A percentile compares a stretch with the other conserved stretches of the same genome.
These are phyloP conservation scores for Drosophila equinoxialis DNA, from an alignment of 1,140 invertebrate genomes.

Conservation along the genomic window DNA sequence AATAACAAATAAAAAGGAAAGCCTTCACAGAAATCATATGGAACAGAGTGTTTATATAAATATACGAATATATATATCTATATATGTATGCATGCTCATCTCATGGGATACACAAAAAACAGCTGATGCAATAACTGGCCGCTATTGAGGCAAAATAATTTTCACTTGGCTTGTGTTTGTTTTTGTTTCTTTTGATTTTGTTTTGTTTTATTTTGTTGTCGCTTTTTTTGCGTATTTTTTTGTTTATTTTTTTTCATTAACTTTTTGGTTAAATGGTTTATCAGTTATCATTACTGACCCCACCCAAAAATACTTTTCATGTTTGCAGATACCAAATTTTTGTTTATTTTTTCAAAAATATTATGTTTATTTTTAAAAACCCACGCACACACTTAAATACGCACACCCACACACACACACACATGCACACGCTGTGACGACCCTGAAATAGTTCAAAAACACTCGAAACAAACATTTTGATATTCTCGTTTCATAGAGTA, in stretches of 20 bases:
- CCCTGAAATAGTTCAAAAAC: slow-evolving; percentile 75
- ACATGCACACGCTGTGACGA: slow-evolving; percentile 25
- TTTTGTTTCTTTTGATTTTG: slow-evolving; percentile 29
- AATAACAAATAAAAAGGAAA: slow-evolving; percentile 12
- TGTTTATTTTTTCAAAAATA: slow-evolving; percentile 5
- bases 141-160: slow-evolving; percentile 42
- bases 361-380: background rate
- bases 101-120: slow-evolving; percentile 46
- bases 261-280: slow-evolving; percentile 4
- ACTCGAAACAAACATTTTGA: slow-evolving; percentile 36
- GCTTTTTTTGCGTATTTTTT: slow-evolving; percentile 4
- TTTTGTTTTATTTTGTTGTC: slow-evolving; percentile 36
- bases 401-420: slow-evolving; percentile 11
- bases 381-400: background rate
- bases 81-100: slow-evolving; percentile 6
- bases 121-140: slow-evolving; percentile 61
- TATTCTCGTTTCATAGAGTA: slow-evolving; percentile 3
- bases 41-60: slow-evolving; percentile 26
- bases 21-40: slow-evolving; percentile 42
- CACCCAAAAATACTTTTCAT: slow-evolving; percentile 5
- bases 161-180: slow-evolving; percentile 42
- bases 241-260: slow-evolving; percentile 3
- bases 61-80: slow-evolving; percentile 9
- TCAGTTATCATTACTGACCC: background rate
- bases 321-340: background rate